These are phyloP conservation scores for Menidia menidia DNA, from an alignment of 2,797 vertebrate genomes.

Conservation along the genomic window DNA sequence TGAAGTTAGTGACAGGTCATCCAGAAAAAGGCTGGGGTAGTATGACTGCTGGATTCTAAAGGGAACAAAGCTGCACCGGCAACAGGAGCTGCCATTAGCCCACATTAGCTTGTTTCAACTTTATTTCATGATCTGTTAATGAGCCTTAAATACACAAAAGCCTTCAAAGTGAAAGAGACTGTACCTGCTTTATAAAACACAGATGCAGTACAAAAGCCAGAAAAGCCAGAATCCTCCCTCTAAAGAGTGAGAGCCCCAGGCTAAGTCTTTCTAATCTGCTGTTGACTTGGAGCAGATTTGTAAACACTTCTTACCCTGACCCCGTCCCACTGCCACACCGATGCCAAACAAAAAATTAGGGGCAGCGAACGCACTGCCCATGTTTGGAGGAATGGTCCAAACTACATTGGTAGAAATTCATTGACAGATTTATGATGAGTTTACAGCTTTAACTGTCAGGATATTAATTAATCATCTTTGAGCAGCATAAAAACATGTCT, in stretches of 20 bases:
- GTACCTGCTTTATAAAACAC: no score
- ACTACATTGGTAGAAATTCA: background rate
- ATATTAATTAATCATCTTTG: background rate
- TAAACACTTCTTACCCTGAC: constrained; percentile 40
- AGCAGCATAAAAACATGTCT: no score
- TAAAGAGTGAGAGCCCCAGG: constrained; percentile 59
- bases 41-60: no score
- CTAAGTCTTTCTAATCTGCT: constrained; percentile 71
- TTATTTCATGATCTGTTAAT: no score
- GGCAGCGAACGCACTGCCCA: background rate
- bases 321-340: constrained; percentile 1
- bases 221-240: constrained; percentile 10
- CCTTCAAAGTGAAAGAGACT: no score
- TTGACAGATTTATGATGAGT: background rate
- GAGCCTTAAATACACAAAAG: no score
- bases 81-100: no score
- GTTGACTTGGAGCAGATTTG: constrained; percentile 68
- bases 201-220: background rate
- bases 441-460: background rate
- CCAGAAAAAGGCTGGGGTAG: no score
- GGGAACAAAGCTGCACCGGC: no score
- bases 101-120: no score
- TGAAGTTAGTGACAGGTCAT: no score
- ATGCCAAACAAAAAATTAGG: background rate
- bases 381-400: constrained; percentile 3